Conservation (phyloP, 37 sponge, comb jelly and placozoan species). For the Chondrosia reniformis region DNA sequence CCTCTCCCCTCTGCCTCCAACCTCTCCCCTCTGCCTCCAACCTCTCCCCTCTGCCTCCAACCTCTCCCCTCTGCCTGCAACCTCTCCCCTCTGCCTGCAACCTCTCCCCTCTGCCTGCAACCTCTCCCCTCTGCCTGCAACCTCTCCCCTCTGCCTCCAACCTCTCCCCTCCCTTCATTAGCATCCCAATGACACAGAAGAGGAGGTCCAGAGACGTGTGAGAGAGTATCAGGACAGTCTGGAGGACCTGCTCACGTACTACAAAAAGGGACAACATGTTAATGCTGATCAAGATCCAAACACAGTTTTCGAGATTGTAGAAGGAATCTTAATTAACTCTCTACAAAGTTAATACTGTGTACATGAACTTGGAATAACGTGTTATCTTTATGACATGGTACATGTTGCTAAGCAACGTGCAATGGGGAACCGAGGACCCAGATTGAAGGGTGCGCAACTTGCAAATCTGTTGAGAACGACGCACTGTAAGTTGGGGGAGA, state of each 20-base stretch:
- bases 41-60: too few species aligned
- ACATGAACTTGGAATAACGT: not conserved
- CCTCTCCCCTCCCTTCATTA: not conserved
- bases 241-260: slow-evolving; percentile 68
- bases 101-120: too few species aligned
- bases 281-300: slow-evolving; percentile 94
- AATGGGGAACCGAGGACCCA: slow-evolving; percentile 72
- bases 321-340: slow-evolving; percentile 70
- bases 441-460: slow-evolving; percentile 40
- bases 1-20: too few species aligned
- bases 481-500: slow-evolving; percentile 55
- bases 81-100: too few species aligned
- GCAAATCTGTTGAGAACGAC: slow-evolving; percentile 56
- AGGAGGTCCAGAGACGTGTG: slow-evolving; percentile 38
- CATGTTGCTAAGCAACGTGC: not conserved
- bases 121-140: too few species aligned
- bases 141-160: too few species aligned
- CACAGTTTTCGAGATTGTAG: slow-evolving; percentile 84
- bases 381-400: not conserved
- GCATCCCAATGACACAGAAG: slow-evolving; percentile 68
- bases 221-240: slow-evolving; percentile 36
- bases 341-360: slow-evolving; percentile 42
- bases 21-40: too few species aligned
- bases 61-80: too few species aligned
- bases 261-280: slow-evolving; percentile 50